Evolutionary conservation across 2,888 invertebrate species (phyloP).

Genomic region (Phrixothrix hirtus): DNA sequence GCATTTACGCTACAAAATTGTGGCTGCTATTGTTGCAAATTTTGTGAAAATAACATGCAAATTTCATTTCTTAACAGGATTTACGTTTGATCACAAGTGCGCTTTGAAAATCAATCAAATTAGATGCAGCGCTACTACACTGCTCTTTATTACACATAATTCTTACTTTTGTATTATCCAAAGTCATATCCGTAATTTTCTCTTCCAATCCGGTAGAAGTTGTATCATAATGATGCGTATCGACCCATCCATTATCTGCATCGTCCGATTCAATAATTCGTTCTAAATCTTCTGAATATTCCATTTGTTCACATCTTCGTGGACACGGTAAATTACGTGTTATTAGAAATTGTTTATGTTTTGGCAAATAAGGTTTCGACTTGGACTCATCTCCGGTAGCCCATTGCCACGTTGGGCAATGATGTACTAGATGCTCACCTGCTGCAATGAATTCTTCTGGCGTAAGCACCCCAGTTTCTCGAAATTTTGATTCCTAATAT

Average conservation of each 20-base stretch:
- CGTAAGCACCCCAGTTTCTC: slow-evolving; percentile 96
- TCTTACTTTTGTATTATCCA: slow-evolving; percentile 67
- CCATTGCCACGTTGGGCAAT: slow-evolving; percentile 99
- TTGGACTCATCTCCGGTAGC: slow-evolving; percentile 89
- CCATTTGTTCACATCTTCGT: slow-evolving; percentile 94
- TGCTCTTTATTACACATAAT: too few relatives aligned
- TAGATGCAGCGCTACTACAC: background rate
- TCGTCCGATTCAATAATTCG: slow-evolving; percentile 87
- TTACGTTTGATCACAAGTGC: too few relatives aligned
- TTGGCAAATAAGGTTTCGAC: slow-evolving; percentile 85
- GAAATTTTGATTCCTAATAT: slow-evolving; percentile 90
- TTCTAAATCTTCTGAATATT: slow-evolving; percentile 89
- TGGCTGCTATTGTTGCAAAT: too few relatives aligned
- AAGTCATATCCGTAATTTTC: slow-evolving; percentile 83
- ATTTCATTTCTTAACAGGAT: too few relatives aligned
- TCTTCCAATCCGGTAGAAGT: slow-evolving; percentile 70
- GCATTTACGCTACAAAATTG: too few relatives aligned
- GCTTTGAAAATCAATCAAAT: background rate
- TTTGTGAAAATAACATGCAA: too few relatives aligned
- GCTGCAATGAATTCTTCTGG: slow-evolving; percentile 99
- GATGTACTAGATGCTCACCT: slow-evolving; percentile 97
- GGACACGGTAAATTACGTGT: slow-evolving; percentile 97
- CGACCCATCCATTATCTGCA: slow-evolving; percentile 94
- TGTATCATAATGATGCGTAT: slow-evolving; percentile 87
- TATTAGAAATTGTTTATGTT: slow-evolving; percentile 95